A percentile compares a stretch with the other conserved stretches of the same genome.
These are phyloP conservation scores for Lathamus discolor DNA, from an alignment of 2,113 vertebrate species.

Conservation along the genomic window DNA sequence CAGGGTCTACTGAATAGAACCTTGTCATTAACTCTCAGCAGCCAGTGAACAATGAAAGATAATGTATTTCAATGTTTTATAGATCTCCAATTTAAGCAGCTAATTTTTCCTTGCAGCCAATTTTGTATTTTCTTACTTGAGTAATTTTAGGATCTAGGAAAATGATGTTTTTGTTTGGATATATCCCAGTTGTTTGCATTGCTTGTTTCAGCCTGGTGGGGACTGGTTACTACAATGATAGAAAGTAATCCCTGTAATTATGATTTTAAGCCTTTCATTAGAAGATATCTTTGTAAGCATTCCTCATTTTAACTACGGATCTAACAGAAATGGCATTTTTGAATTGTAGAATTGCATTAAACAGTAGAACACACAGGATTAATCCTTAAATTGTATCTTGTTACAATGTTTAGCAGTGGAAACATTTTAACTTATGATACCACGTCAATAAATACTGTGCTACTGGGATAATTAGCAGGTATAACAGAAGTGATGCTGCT, in stretches of 20 bases:
- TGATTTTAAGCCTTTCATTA: background rate
- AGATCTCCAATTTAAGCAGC: background rate
- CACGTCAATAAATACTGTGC: background rate
- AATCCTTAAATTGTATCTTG: background rate
- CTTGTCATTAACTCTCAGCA: background rate
- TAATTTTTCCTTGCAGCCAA: background rate
- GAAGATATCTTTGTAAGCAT: background rate
- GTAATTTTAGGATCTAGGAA: background rate
- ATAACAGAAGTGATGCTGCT: background rate
- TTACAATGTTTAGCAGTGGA: background rate
- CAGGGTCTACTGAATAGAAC: background rate
- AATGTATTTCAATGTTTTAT: background rate
- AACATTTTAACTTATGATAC: background rate
- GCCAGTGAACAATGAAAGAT: background rate
- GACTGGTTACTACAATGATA: background rate
- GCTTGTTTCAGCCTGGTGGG: background rate
- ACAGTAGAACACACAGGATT: background rate
- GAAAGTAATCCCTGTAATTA: background rate
- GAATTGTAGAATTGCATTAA: background rate
- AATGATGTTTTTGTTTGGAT: accelerated
- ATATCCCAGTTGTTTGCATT: background rate
- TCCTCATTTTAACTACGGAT: background rate
- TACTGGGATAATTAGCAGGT: background rate
- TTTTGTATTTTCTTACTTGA: background rate
- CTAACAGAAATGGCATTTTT: background rate